Percentiles rank a stretch among this genome's conserved stretches.
Evolutionary conservation across 2,888 invertebrate species (phyloP).

Genomic region (Morpho achilles): DNA sequence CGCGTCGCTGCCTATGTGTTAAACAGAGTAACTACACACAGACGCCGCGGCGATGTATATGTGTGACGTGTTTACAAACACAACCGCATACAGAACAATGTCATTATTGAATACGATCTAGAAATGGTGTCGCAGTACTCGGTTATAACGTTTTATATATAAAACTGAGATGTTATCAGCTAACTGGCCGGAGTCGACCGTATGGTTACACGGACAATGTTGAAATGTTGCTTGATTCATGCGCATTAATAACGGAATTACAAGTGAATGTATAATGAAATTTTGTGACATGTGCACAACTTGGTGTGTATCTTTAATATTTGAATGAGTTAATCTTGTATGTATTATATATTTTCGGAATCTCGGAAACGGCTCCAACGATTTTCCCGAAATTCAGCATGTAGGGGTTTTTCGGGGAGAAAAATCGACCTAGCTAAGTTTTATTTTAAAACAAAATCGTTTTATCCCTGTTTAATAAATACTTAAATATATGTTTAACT

Average conservation of each 20-base stretch:
- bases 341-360: no score
- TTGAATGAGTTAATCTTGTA: no score
- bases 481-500: no score
- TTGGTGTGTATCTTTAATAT: no score
- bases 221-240: background rate
- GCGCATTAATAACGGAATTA: constrained; percentile 1
- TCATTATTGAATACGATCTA: constrained; percentile 60
- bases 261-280: constrained; percentile 21
- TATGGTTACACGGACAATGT: background rate
- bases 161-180: constrained; percentile 6
- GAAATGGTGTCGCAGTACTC: constrained; percentile 45
- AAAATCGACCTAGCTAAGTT: no score
- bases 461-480: no score
- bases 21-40: constrained; percentile 48
- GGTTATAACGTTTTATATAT: constrained; percentile 12
- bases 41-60: constrained; percentile 35
- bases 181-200: constrained; percentile 7
- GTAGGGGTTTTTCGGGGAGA: no score
- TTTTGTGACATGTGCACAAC: background rate
- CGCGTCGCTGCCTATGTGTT: constrained; percentile 55
- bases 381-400: no score
- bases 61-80: constrained; percentile 59
- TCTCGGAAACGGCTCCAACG: no score
- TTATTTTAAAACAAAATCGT: no score
- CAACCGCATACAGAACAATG: constrained; percentile 59